Conservation (phyloP, 2,797 vertebrate genomes). For the Phaenicophaeus curvirostris region DNA sequence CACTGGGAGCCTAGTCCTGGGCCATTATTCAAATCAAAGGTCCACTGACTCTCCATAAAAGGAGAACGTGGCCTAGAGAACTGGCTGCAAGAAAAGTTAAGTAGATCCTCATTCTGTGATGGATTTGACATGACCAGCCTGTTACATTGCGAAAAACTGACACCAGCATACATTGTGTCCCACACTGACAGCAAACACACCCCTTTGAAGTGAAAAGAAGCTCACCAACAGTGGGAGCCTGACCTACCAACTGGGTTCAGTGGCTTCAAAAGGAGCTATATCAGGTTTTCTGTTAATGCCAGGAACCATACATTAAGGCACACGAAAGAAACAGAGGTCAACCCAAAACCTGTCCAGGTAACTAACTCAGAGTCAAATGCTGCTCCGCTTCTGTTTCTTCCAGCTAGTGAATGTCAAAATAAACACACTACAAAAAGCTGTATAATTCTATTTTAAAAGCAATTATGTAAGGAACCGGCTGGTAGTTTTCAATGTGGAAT, state of each 20-base stretch:
- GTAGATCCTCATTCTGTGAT: background rate
- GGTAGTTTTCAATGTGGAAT: conserved; percentile 3
- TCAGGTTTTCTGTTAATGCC: background rate
- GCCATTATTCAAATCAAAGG: background rate
- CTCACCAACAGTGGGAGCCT: background rate
- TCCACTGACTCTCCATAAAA: background rate
- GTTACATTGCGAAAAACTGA: background rate
- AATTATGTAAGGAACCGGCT: background rate
- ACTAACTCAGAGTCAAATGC: conserved; percentile 25
- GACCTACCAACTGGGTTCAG: background rate
- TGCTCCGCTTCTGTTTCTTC: conserved; percentile 26
- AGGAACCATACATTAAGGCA: background rate
- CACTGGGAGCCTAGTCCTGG: background rate
- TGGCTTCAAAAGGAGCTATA: background rate
- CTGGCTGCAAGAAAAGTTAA: background rate
- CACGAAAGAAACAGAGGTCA: background rate
- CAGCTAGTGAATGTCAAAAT: conserved; percentile 36
- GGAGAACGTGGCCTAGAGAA: background rate
- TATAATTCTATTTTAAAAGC: conserved; percentile 20
- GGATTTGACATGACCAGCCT: background rate
- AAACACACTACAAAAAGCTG: conserved; percentile 29
- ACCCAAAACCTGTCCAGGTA: background rate
- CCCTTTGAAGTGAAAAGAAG: background rate
- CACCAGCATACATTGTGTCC: background rate
- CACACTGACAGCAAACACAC: background rate